These are phyloP conservation scores for Psix sp. DNA, from an alignment of 1,140 invertebrate species.

Conservation along the genomic window DNA sequence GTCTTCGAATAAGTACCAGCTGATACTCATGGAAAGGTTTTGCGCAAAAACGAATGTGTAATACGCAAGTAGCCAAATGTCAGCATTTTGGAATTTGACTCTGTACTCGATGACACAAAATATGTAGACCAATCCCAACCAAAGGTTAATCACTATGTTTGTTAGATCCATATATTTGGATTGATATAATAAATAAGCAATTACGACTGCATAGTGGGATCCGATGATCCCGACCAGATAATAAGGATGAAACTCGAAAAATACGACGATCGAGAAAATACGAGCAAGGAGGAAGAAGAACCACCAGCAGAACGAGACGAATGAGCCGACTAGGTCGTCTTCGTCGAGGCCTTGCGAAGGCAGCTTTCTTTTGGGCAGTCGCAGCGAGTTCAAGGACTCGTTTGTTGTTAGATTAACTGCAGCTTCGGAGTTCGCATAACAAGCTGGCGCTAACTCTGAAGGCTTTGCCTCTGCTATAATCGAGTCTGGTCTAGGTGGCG, in stretches of 20 bases:
- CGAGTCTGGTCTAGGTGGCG: constrained; percentile 73
- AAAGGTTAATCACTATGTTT: constrained; percentile 79
- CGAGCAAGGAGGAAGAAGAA: constrained; percentile 83
- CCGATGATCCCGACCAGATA: constrained; percentile 78
- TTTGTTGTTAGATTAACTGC: constrained; percentile 13
- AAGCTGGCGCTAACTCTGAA: neutral
- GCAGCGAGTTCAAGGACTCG: constrained; percentile 32
- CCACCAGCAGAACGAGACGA: constrained; percentile 84
- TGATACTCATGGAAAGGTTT: constrained; percentile 80
- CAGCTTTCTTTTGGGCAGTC: constrained; percentile 66
- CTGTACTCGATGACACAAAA: constrained; percentile 86
- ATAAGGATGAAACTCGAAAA: constrained; percentile 82
- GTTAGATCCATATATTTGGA: constrained; percentile 78
- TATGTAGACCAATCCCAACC: constrained; percentile 83
- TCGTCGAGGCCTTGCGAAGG: constrained; percentile 80
- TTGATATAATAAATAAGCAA: constrained; percentile 79
- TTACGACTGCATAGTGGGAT: constrained; percentile 80
- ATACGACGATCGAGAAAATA: constrained; percentile 82
- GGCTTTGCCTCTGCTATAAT: constrained; percentile 46
- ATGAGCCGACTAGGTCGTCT: constrained; percentile 82
- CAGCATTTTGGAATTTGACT: constrained; percentile 83
- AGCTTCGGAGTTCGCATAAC: constrained; percentile 24
- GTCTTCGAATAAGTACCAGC: constrained; percentile 80
- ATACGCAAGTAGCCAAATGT: constrained; percentile 82
- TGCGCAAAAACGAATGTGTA: constrained; percentile 81